A percentile compares a stretch with the other conserved stretches of the same genome.
Evolutionary conservation across 2,113 vertebrate species (phyloP).

Genomic region (Indri indri): DNA sequence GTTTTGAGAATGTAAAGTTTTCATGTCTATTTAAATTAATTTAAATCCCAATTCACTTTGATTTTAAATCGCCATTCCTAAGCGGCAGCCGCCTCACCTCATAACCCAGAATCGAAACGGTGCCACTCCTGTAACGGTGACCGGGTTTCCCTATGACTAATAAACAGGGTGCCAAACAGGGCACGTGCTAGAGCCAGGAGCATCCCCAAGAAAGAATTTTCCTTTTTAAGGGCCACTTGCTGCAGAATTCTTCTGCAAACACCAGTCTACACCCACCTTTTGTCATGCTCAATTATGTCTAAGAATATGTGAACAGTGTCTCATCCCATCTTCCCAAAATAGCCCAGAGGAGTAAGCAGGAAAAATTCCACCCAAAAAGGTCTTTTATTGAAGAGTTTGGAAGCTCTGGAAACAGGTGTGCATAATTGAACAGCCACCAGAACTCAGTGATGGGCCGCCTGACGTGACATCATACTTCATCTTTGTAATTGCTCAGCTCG

Average conservation of each 20-base stretch:
- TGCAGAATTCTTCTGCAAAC: not conserved
- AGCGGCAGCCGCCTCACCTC: not conserved
- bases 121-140: not conserved
- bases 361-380: not conserved
- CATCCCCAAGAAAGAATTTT: not conserved
- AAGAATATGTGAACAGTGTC: not conserved
- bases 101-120: not conserved
- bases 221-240: not conserved
- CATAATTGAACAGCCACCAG: not conserved
- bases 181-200: not conserved
- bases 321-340: not conserved
- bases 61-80: not conserved
- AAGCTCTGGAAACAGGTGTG: not conserved
- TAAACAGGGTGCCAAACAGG: not conserved
- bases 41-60: not conserved
- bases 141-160: not conserved
- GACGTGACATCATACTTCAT: not conserved
- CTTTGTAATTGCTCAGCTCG: not conserved
- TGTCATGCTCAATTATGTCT: not conserved
- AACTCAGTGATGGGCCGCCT: fast-evolving
- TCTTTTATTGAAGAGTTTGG: not conserved
- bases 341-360: not conserved
- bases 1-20: not conserved
- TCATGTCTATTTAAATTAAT: not conserved
- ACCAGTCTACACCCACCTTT: not conserved